phyloP scores from a whole-genome alignment of 2,113 vertebrate species.

The Lasiurus cinereus region DNA sequence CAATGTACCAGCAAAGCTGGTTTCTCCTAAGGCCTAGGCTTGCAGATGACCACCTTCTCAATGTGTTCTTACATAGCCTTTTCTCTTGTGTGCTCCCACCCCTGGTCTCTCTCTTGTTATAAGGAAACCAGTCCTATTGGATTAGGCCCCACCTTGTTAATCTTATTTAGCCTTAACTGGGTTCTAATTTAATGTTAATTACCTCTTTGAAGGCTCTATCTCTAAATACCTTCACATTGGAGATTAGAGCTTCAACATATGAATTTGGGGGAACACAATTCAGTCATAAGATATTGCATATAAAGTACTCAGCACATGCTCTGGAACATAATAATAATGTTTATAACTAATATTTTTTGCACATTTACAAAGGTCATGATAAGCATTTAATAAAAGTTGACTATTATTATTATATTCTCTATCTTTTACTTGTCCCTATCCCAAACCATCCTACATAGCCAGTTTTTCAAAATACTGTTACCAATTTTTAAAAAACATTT shows the following conservation, averaged over 20 bases:
- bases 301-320: neutral
- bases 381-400: conserved; percentile 4
- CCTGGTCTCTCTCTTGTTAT: neutral
- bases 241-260: neutral
- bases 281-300: neutral
- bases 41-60: neutral
- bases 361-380: neutral
- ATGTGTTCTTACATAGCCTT: neutral
- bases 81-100: neutral
- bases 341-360: conserved; percentile 40
- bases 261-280: neutral
- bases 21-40: neutral
- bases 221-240: neutral
- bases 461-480: neutral
- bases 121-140: neutral
- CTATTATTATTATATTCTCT: neutral
- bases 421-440: neutral
- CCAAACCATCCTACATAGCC: neutral
- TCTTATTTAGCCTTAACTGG: neutral
- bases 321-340: neutral
- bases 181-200: neutral
- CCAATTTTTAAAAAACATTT: too few relatives aligned
- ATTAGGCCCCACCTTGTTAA: neutral
- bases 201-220: neutral
- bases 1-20: neutral